These are phyloP conservation scores for Chloroclystis v-ata DNA, from an alignment of 2,888 invertebrate species.

Conservation along the genomic window DNA sequence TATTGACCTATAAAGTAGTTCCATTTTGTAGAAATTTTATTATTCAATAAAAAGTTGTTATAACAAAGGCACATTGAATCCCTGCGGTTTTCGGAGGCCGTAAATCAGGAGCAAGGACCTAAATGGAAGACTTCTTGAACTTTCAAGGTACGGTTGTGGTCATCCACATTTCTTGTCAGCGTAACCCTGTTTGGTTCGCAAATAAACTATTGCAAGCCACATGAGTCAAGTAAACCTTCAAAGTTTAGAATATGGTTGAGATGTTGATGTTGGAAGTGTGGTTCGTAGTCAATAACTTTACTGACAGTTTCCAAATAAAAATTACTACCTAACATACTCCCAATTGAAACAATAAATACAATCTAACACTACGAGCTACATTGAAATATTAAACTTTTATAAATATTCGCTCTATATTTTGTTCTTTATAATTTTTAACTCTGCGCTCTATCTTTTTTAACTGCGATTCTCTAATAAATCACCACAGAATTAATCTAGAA, in stretches of 20 bases:
- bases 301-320: too few species aligned
- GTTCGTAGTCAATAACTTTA: too few species aligned
- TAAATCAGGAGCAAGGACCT: slow-evolving; percentile 75
- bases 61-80: slow-evolving; percentile 74
- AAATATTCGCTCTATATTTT: too few species aligned
- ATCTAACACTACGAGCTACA: too few species aligned
- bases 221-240: slow-evolving; percentile 6
- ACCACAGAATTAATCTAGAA: too few species aligned
- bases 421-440: too few species aligned
- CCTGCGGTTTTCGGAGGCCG: slow-evolving; percentile 69
- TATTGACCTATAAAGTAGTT: slow-evolving; percentile 71
- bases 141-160: slow-evolving; percentile 71
- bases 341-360: too few species aligned
- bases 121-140: slow-evolving; percentile 66
- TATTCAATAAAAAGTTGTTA: slow-evolving; percentile 71
- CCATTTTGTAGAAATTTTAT: slow-evolving; percentile 74
- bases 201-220: slow-evolving; percentile 15
- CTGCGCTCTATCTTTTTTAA: too few species aligned
- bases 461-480: too few species aligned
- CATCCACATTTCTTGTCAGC: slow-evolving; percentile 53
- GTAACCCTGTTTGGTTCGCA: slow-evolving; percentile 38
- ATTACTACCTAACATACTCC: too few species aligned
- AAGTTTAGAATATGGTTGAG: slow-evolving; percentile 4
- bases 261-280: not conserved
- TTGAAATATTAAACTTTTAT: too few species aligned